Evolutionary conservation across 2,113 vertebrate species (phyloP).

Genomic region (Puntigrus tetrazona): DNA sequence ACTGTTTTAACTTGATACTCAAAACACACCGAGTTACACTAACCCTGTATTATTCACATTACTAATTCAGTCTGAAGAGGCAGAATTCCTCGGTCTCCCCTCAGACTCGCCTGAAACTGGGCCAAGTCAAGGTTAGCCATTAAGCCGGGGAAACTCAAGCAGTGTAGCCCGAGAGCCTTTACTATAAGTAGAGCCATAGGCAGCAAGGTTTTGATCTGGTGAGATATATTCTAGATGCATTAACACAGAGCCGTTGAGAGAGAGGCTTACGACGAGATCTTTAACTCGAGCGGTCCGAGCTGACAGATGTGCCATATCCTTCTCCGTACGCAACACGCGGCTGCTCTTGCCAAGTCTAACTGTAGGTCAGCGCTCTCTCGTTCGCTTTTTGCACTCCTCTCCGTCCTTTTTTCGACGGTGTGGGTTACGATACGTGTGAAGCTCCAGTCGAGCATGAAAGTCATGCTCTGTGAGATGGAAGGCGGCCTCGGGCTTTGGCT

Average conservation of each 20-base stretch:
- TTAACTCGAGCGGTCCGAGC: slow-evolving; percentile 5
- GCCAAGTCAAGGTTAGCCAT: slow-evolving; percentile 39
- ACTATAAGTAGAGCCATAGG: slow-evolving; percentile 38
- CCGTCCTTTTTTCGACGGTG: slow-evolving; percentile 3
- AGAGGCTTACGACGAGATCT: slow-evolving; percentile 40
- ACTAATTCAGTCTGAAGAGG: slow-evolving; percentile 30
- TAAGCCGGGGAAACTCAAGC: slow-evolving; percentile 14
- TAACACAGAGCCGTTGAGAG: slow-evolving; percentile 17
- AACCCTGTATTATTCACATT: slow-evolving; percentile 19
- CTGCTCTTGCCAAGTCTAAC: slow-evolving; percentile 45
- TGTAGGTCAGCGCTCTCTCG: slow-evolving; percentile 39
- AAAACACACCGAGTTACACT: neutral
- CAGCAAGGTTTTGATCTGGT: slow-evolving; percentile 35
- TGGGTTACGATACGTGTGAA: slow-evolving; percentile 9
- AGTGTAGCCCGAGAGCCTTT: slow-evolving; percentile 18
- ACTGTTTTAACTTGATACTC: neutral
- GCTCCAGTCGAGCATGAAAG: slow-evolving; percentile 44
- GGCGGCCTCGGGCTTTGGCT: slow-evolving; percentile 43
- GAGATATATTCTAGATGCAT: slow-evolving; percentile 30
- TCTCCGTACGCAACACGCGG: slow-evolving; percentile 22
- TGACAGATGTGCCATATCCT: slow-evolving; percentile 26
- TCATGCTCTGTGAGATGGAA: slow-evolving; percentile 38
- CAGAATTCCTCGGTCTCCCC: neutral
- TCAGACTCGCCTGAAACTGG: slow-evolving; percentile 42
- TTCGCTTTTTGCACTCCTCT: slow-evolving; percentile 1